Base-by-base conservation (phyloP, 2,797 vertebrate genomes). In the Mormyrus hasselquistii region DNA sequence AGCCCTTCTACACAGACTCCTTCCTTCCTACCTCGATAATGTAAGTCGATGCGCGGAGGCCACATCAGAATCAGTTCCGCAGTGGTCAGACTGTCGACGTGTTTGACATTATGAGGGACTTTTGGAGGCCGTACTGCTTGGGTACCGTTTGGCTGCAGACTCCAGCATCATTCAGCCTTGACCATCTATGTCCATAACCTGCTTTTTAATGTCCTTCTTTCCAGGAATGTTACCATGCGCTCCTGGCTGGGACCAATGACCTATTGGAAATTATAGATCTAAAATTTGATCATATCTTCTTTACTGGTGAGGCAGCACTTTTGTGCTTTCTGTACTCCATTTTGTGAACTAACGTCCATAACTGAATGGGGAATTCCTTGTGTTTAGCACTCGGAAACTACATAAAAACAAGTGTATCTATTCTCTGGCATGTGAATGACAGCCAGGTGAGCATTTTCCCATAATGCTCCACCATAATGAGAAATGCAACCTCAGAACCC, bases 241-340 rank as follows among this genome's bases (percentile, higher is more conserved):
- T 95, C 90, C 91, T 94, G 90, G 93, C 91, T 41, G 92, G 92
- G 82, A 88, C 88, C 4, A 91, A 90, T 90, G 95, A 95, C 62
- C 90, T 96, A 87, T 90, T 93, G 44, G 93, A 96, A 89, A 89
- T 96, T 16, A 92, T 96, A 90, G 95, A 96, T 49, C 94, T 96
- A 41, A 95, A 94, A 92, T 96, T 96, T 93, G 95, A 96, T 90
- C 94, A 96, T 9, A 90, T 96, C 83, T 95, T 96, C 90, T 96
- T 94, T 52, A 93, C 94, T 93, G 96, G 96, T 96, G 94, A 93
- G 49, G 12, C 47, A 53, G 73, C 29, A 29, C 41, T 22, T 14
- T 22, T 49, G 16, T 79, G 41, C 38, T 29, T 73, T 73, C 4
- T 73, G 0, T 73, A 34, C 12, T 83, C 79, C 19, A 57, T 25